Evolutionary conservation across 2,888 invertebrate genomes (phyloP).

Genomic region (Meteorus colon): DNA sequence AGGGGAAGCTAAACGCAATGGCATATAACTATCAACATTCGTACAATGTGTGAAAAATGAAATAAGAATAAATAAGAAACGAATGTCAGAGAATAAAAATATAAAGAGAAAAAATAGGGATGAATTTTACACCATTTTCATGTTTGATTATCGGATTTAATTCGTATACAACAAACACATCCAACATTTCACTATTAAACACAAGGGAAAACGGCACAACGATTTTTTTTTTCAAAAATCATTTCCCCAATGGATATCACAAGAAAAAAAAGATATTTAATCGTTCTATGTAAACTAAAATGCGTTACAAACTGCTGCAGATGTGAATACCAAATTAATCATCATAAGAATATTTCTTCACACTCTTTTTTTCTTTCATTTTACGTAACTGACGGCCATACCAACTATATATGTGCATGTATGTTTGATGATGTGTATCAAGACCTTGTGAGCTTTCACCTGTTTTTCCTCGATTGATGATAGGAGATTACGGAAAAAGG

Average conservation of each 20-base stretch:
- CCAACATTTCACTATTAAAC: neutral
- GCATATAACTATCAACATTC: neutral
- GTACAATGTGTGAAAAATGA: neutral
- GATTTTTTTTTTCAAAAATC: neutral
- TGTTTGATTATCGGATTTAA: slow-evolving; percentile 23
- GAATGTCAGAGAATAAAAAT: slow-evolving; percentile 2
- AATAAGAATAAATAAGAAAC: neutral
- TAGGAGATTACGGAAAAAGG: slow-evolving; percentile 14
- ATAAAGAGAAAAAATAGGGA: neutral
- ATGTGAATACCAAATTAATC: neutral
- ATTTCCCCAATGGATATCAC: neutral
- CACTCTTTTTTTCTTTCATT: neutral
- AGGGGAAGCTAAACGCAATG: slow-evolving; percentile 8
- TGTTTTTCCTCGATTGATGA: slow-evolving; percentile 35
- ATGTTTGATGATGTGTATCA: neutral
- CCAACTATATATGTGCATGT: neutral
- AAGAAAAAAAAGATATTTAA: neutral
- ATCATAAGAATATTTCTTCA: neutral
- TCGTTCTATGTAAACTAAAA: neutral
- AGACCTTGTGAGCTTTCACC: slow-evolving; percentile 37
- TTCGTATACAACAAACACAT: neutral
- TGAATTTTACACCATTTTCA: neutral
- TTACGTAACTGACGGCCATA: neutral
- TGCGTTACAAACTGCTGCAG: neutral
- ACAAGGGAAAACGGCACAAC: neutral